Evolutionary conservation across 2,888 invertebrate genomes (phyloP).

Genomic region (Pseudococcus viburni): DNA sequence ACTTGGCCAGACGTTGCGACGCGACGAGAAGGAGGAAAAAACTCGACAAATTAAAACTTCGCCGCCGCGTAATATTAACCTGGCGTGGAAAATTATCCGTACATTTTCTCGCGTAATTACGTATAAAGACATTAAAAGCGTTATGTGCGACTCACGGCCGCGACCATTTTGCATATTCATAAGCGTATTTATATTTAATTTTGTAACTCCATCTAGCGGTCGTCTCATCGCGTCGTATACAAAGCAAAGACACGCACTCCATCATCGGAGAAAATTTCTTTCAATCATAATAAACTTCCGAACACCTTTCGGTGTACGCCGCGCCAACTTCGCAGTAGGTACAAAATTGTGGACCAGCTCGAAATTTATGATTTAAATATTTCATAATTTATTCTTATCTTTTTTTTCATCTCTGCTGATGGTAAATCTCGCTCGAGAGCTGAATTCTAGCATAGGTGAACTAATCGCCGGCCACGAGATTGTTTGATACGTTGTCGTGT

Average conservation of each 20-base stretch:
- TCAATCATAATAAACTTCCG: background rate
- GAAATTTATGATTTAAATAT: slow-evolving; percentile 32
- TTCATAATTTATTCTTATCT: slow-evolving; percentile 51
- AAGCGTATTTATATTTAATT: background rate
- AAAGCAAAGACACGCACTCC: background rate
- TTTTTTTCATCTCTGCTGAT: background rate
- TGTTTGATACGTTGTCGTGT: background rate
- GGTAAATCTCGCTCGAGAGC: background rate
- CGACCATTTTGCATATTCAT: background rate
- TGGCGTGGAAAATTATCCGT: slow-evolving; percentile 10
- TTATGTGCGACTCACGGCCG: background rate
- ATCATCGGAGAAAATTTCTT: slow-evolving; percentile 2
- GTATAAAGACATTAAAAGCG: background rate
- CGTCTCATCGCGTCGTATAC: background rate
- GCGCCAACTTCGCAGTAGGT: background rate
- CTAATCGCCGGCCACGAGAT: background rate
- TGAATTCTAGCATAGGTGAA: background rate
- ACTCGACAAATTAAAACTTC: background rate
- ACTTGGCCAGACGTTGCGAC: background rate
- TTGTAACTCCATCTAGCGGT: background rate
- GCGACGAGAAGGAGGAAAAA: background rate
- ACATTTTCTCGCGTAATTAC: slow-evolving; percentile 12
- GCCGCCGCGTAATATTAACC: background rate
- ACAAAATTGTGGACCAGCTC: background rate
- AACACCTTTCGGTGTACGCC: background rate